Conservation (phyloP, 2,113 vertebrate genomes). For the Ophthalmolycus amberensis region DNA sequence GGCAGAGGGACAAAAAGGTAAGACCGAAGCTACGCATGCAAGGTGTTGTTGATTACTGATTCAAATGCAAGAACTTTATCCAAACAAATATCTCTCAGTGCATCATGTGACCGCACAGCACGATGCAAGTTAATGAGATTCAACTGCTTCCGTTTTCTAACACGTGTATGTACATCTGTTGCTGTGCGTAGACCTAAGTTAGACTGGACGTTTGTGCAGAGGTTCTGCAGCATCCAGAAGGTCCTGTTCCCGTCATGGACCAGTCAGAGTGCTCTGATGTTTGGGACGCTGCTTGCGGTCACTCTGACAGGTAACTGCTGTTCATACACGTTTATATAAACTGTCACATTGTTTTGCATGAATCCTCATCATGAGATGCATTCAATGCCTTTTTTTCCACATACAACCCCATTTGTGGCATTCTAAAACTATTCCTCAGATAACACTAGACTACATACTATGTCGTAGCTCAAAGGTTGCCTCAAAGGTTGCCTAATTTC, state of each 20-base stretch:
- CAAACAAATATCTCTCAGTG: background rate
- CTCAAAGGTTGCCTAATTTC: background rate
- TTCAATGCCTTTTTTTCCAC: too few species aligned
- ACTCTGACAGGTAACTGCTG: constrained; percentile 87
- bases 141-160: background rate
- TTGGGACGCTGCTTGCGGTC: constrained; percentile 89
- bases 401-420: background rate
- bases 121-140: background rate
- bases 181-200: constrained; percentile 81
- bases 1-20: constrained; percentile 63
- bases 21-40: background rate
- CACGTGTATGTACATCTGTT: background rate
- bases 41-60: too few species aligned
- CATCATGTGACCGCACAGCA: background rate
- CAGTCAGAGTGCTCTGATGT: constrained; percentile 90
- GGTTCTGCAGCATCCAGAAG: constrained; percentile 88
- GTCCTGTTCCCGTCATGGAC: constrained; percentile 91
- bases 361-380: background rate
- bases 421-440: background rate
- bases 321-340: background rate
- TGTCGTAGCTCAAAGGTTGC: too few species aligned
- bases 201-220: constrained; percentile 88
- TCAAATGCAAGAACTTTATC: background rate
- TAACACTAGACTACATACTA: background rate
- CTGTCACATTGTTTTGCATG: background rate